Percentiles rank a stretch among this genome's conserved stretches.
Evolutionary conservation across 2,113 vertebrate genomes (phyloP).

Genomic region (Archilochus colubris): DNA sequence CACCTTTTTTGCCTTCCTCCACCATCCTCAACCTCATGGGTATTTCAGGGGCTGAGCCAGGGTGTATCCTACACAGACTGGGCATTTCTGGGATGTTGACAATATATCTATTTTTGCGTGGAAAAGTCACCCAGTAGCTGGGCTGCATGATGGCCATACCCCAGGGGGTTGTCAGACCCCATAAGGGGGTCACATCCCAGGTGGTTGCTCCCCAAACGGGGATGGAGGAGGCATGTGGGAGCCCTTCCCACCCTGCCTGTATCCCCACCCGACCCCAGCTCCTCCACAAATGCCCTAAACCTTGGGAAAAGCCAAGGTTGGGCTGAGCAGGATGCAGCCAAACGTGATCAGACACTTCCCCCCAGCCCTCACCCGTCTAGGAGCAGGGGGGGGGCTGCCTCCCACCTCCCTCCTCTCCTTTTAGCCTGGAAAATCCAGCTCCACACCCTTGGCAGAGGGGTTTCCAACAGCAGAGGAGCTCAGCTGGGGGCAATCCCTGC

Average conservation of each 20-base stretch:
- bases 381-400: background rate
- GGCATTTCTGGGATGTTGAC: background rate
- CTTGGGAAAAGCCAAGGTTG: background rate
- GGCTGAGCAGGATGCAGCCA: background rate
- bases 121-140: background rate
- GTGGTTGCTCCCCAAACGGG: background rate
- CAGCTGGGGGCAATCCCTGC: background rate
- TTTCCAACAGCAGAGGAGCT: background rate
- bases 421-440: background rate
- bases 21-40: fast-evolving
- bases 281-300: background rate
- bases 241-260: background rate
- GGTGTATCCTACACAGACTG: background rate
- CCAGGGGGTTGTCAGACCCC: too few relatives aligned
- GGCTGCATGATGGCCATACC: too few relatives aligned
- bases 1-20: background rate
- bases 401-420: background rate
- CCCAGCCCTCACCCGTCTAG: background rate
- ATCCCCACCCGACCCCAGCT: background rate
- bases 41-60: fast-evolving
- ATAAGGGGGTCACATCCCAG: too few relatives aligned
- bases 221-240: background rate
- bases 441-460: background rate
- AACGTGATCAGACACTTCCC: background rate
- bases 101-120: background rate